Base-by-base conservation (phyloP, 1,140 invertebrate genomes). In the Caenorhabditis inopinata region DNA sequence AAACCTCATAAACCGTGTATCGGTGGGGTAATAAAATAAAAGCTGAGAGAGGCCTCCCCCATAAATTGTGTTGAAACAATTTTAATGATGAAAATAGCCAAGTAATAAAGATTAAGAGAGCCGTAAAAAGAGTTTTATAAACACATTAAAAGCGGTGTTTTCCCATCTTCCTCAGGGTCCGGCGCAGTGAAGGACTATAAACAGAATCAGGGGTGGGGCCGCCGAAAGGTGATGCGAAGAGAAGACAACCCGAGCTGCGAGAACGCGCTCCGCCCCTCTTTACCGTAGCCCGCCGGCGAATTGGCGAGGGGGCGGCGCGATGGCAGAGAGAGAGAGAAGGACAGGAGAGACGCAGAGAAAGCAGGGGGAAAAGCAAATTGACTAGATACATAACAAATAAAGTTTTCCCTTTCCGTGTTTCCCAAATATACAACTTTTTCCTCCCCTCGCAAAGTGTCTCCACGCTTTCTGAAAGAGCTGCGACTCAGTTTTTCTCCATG, bases 51-150 rank as follows among this genome's bases (percentile, higher is more conserved):
- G 38, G n/a, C n/a, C n/a, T n/a, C n/a, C n/a, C 38, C 5, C 38
- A 32, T 38, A 68, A 68, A 68, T 42, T n/a, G n/a, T n/a, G n/a
- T n/a, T n/a, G n/a, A n/a, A n/a, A n/a, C n/a, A 42, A 16, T 3
- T 7, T 11, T 14, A 42, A 29, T 11, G 14, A 9, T 27, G 16
- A 29, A 58, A 29, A 7, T 5, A 11, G 27, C 14, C 9, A 16
- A 42, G 58, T 68, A 68, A 68, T 68, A 68, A 68, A 68, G 58
- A 68, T 68, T 68, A 68, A 68, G 38, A 68, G 58, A 68, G 58
- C 58, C 35, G 29, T 68, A 68, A 68, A 68, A 68, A 29, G 11
- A 7, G 27, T 32, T 11, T 42, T 42, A 42, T 42, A 42, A 42
- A 42, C 38, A 14, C 38, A 42, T 58, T 58, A 23, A 58, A 58